Evolutionary conservation across 2,797 vertebrate species (phyloP).

Genomic region (Rhincodon typus): DNA sequence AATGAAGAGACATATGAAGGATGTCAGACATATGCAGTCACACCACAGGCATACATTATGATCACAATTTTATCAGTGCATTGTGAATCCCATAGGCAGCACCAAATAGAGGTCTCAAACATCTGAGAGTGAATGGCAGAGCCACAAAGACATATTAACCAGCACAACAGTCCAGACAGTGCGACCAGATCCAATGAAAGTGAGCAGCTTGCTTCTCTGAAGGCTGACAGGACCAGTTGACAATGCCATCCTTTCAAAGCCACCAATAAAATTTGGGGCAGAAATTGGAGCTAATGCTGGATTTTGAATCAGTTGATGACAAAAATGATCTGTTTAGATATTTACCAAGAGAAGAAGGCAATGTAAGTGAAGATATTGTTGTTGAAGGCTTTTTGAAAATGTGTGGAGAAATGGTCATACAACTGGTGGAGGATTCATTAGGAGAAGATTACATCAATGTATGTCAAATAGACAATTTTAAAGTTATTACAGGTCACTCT

Average conservation of each 20-base stretch:
- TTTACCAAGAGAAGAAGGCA: not conserved
- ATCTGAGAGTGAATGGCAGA: too few species aligned
- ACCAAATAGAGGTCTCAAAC: too few species aligned
- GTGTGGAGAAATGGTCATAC: not conserved
- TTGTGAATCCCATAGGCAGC: too few species aligned
- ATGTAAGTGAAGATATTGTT: not conserved
- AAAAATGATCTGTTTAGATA: not conserved
- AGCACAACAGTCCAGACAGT: too few species aligned
- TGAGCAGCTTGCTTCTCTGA: too few species aligned
- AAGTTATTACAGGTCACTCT: not conserved
- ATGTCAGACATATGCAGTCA: not conserved
- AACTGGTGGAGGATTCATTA: not conserved
- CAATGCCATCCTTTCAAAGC: too few species aligned
- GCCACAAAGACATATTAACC: too few species aligned
- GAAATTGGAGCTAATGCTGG: not conserved
- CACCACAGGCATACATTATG: not conserved
- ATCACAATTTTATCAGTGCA: too few species aligned
- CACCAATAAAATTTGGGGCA: too few species aligned
- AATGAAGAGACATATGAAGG: not conserved
- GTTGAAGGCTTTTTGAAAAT: not conserved
- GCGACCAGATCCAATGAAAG: too few species aligned
- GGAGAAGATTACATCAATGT: not conserved
- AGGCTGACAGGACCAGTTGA: too few species aligned
- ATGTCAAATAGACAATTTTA: not conserved
- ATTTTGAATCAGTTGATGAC: not conserved